Base-by-base conservation (phyloP, 1,140 invertebrate genomes). In the Phymastichus coffea region DNA sequence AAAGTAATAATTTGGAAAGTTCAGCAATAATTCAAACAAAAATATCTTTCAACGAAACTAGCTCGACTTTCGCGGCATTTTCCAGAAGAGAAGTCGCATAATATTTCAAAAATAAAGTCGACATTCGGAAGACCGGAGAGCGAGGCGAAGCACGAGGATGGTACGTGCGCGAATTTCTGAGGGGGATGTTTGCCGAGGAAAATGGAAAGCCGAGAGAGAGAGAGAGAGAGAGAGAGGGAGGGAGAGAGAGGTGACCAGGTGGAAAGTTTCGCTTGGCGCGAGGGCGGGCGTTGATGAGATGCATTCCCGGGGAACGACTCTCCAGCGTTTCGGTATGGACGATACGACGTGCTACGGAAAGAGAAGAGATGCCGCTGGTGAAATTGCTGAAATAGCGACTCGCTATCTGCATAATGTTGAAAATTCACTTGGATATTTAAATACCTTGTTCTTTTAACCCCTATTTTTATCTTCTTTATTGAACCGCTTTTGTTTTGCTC, bases 181-280 rank as follows among this genome's bases (percentile, higher is more conserved):
- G 54, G 49, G 30, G n/a, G n/a, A n/a, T 17, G 57, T 20, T 61
- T 58, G 63, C 59, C 57, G 47, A 61, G 37, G 63, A 51, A 65
- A 68, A 65, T 67, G 63, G 52, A 57, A 64, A 26, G 14, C 22
- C 14, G 12, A 33, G 28, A 12, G 6, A 33, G 28, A 6, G 46
- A 10, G 17, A 28, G 8, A 6, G 26, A 22, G 33, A 17, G 9
- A 20, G 4, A 22, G 54, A 4, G n/a, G 28, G 25, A 35, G 28
- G 48, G 59, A 60, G 62, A 65, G 67, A 63, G 61, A 65, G 69
- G 66, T 67, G 66, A 69, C 71, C 71, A 72, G 69, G 69, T 73
- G 69, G 69, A 64, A 67, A 68, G 57, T 64, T 70, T 64, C 25
- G n/a, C 43, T 48, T 37, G 30, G 30, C 15, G 28, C 37, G 58